Percentiles rank a stretch among this genome's conserved stretches.
Evolutionary conservation across 1,140 invertebrate species (phyloP).

Genomic region (Tetramorium alpestre): DNA sequence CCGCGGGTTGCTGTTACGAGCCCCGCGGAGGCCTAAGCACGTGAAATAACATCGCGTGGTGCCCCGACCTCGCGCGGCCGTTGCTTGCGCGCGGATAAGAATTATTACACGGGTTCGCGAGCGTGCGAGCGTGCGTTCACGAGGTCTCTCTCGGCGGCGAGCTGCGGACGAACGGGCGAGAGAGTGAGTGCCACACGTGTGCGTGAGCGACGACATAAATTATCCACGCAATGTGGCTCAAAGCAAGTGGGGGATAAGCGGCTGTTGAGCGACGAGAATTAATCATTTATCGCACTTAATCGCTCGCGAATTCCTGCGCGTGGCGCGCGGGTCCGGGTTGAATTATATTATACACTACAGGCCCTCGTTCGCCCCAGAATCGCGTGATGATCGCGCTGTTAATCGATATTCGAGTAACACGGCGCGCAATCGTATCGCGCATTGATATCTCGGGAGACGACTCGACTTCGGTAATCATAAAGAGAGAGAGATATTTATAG

Average conservation of each 20-base stretch:
- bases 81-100: constrained; percentile 61
- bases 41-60: constrained; percentile 74
- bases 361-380: background rate
- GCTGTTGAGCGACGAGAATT: constrained; percentile 53
- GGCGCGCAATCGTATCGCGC: constrained; percentile 16
- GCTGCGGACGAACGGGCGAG: background rate
- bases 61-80: background rate
- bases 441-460: background rate
- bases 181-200: background rate
- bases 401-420: constrained; percentile 29
- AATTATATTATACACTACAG: constrained; percentile 31
- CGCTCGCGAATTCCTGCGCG: constrained; percentile 41
- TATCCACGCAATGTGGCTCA: constrained; percentile 63
- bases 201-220: constrained; percentile 56
- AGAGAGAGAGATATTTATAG: background rate
- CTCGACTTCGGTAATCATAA: background rate
- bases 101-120: constrained; percentile 57
- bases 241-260: constrained; percentile 59
- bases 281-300: constrained; percentile 60
- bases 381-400: constrained; percentile 4
- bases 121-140: background rate
- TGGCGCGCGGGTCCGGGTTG: constrained; percentile 4
- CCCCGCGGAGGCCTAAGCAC: constrained; percentile 60
- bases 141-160: background rate
- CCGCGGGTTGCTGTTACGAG: constrained; percentile 55